Base-by-base conservation (phyloP, 2,888 invertebrate species). In the Apamea epomidion region DNA sequence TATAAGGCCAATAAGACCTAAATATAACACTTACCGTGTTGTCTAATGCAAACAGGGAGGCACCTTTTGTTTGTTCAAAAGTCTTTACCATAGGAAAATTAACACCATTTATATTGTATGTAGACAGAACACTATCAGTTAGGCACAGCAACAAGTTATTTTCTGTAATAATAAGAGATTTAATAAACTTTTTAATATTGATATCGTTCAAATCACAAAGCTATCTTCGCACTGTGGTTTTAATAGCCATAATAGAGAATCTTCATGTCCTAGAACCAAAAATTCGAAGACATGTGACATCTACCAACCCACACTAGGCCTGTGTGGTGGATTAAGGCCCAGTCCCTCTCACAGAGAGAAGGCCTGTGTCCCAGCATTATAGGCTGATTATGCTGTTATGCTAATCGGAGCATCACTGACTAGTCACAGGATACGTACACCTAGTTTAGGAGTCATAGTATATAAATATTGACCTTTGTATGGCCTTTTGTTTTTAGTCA, bases 31-130 rank as follows among this genome's bases (percentile, higher is more conserved):
- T 88, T 86, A 98, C 98, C 96, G 98, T 98, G 84, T 98, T 97
- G 94, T 99, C 98, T 89, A 99, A 95, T 45, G 99, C 98, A 97
- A 99, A 99, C 79, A 99, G 96, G 75, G 98, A 98, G 69, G 99
- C 99, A 75, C 99, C 99, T 95, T 98, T 98, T 0, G 99, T 99
- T 93, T 98, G 98, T 80, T 97, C 96, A 80, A 99, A 97, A 87
- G 98, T 98, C 90, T 98, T 98, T 70, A 99, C 97, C 87, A 98
- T 97, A 72, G 98, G 98, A 93, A 99, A 99, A 93, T 98, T 98
- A 62, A 98, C 97, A 37, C 98, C 98, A 92, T 98, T 98, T 76
- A 99, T 97, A 94, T 99, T 99, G 94, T 99, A 98, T 51, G 98
- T 98, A 91, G 98, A 98, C 60, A 99, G 97, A 87, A 98, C 96